Evolutionary conservation across 2,888 invertebrate species (phyloP).

Genomic region (Platerodrilus igneus): DNA sequence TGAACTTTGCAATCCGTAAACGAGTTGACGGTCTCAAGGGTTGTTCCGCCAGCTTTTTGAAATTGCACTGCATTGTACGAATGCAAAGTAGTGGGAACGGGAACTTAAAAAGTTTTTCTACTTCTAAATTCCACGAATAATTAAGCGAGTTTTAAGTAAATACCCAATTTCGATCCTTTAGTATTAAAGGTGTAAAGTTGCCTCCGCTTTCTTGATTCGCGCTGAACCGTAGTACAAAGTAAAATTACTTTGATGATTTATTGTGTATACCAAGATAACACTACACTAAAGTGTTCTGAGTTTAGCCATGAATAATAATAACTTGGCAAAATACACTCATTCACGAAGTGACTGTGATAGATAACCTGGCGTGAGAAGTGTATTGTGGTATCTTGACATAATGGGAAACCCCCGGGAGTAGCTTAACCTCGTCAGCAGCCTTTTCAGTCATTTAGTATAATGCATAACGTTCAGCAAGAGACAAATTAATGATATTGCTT

Average conservation of each 20-base stretch:
- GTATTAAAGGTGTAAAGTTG: too few relatives aligned
- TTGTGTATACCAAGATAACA: constrained; percentile 15
- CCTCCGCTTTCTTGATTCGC: too few relatives aligned
- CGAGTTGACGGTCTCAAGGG: constrained; percentile 30
- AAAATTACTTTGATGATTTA: constrained; percentile 13
- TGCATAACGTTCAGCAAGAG: too few relatives aligned
- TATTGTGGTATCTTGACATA: too few relatives aligned
- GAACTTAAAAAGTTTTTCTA: constrained; percentile 11
- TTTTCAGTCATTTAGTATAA: too few relatives aligned
- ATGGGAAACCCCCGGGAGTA: too few relatives aligned
- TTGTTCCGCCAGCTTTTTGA: constrained; percentile 22
- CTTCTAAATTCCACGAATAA: constrained; percentile 10
- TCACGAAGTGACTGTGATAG: constrained; percentile 21
- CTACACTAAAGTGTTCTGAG: constrained; percentile 13
- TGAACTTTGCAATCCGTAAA: constrained; percentile 33
- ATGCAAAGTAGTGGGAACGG: constrained; percentile 27
- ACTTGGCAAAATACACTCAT: constrained; percentile 21
- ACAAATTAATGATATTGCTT: too few relatives aligned
- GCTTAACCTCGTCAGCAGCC: too few relatives aligned
- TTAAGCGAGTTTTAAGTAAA: too few relatives aligned
- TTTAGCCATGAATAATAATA: constrained; percentile 22
- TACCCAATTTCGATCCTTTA: too few relatives aligned
- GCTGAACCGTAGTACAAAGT: constrained; percentile 1
- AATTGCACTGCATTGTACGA: constrained; percentile 29
- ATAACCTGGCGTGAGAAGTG: constrained; percentile 16